Base-by-base conservation (phyloP, 2,888 invertebrate species). In the Pammene aurita region DNA sequence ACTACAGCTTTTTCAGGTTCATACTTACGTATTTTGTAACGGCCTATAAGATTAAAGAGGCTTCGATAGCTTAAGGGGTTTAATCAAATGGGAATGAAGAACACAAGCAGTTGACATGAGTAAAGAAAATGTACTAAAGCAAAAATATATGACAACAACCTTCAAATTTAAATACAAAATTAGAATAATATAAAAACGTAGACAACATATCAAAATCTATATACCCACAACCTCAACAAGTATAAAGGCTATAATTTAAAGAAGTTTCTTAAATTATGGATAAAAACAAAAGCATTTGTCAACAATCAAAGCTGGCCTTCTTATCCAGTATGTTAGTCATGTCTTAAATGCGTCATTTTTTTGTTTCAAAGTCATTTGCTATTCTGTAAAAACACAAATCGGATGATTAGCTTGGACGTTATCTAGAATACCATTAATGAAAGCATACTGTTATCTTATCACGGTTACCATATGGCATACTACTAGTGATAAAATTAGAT, bases 361-460 rank as follows among this genome's bases (percentile, higher is more conserved):
- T 41, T 18, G n/a, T 50, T 26, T 41, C 1, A 41, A 50, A 50
- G 7, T 50, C 16, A 18, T 48, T 11, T 62, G 9, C 50, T 38
- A n/a, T 52, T 41, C 38, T 62, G n/a, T 62, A n/a, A 38, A 50
- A 50, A 41, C 41, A 0, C 11, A 38, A 18, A 50, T 52, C 14
- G 48, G 26, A 10, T 42, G 35, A n/a, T 57, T 14, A 46, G 52
- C 42, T 44, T 5, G n/a, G 18, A 64, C 52, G 54, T 68, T 68
- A 68, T 64, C 63, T 68, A 42, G 38, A 64, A 63, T 52, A 52
- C 63, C 57, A 58, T 64, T 44, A 64, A 52, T 38, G 26, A 57
- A 68, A 64, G 52, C 63, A 64, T 44, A 14, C 35, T 52, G 68
- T 64, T 68, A 68, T 68, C 68, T 64, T 68, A 68, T 68, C 68